Evolutionary conservation across 2,888 invertebrate genomes (phyloP).

Genomic region (Hylaea fasciaria): DNA sequence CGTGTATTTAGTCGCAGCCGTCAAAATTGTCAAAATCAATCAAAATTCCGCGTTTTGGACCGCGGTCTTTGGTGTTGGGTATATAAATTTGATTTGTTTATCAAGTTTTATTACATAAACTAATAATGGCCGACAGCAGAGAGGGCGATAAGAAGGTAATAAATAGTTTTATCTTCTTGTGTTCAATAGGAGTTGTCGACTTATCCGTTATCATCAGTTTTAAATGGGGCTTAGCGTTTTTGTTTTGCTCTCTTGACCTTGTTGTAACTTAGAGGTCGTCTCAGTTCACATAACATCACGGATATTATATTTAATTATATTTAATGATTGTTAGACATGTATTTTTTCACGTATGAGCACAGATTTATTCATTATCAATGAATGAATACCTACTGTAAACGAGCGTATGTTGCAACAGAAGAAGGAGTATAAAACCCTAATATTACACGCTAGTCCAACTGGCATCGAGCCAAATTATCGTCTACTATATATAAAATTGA

Average conservation of each 20-base stretch:
- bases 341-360: constrained; percentile 6
- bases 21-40: too few species aligned
- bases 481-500: neutral
- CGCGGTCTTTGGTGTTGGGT: constrained; percentile 35
- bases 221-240: constrained; percentile 45
- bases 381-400: neutral
- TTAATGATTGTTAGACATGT: constrained; percentile 6
- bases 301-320: constrained; percentile 26
- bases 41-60: constrained; percentile 39
- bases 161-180: constrained; percentile 56
- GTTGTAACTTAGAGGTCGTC: constrained; percentile 65
- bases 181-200: constrained; percentile 34
- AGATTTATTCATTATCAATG: neutral
- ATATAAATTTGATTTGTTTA: constrained; percentile 33
- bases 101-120: constrained; percentile 51
- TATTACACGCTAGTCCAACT: constrained; percentile 2
- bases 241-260: constrained; percentile 72
- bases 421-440: neutral
- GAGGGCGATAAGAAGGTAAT: constrained; percentile 76
- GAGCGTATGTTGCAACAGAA: neutral
- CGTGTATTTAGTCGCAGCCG: too few species aligned
- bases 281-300: constrained; percentile 35
- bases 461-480: constrained; percentile 12
- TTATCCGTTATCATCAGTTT: constrained; percentile 43
- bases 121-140: constrained; percentile 66